phyloP scores from a whole-genome alignment of 2,888 invertebrate genomes.

The Troilus luridus region DNA sequence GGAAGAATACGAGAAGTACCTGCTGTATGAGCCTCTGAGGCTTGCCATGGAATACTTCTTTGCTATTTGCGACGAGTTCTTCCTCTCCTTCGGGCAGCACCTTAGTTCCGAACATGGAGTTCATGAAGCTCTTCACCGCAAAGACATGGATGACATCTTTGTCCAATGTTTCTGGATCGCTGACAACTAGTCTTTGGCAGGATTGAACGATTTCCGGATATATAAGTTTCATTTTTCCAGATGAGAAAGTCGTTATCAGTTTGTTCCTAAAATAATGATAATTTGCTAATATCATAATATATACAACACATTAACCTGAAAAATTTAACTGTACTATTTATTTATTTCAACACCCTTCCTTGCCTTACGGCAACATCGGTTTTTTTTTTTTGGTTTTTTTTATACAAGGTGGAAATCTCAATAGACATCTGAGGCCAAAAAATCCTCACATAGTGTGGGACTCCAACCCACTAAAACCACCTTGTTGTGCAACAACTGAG shows the following conservation, averaged over 20 bases:
- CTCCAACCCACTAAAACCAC: too few species aligned
- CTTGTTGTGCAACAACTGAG: too few species aligned
- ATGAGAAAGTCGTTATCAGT: slow-evolving; percentile 24
- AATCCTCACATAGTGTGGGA: too few species aligned
- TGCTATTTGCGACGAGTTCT: slow-evolving; percentile 8
- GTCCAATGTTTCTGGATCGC: slow-evolving; percentile 2
- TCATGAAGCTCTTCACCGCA: slow-evolving; percentile 36
- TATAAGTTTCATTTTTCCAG: slow-evolving; percentile 44
- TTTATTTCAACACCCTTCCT: too few species aligned
- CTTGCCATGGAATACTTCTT: slow-evolving; percentile 11
- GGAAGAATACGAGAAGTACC: slow-evolving; percentile 32
- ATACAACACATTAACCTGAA: too few species aligned
- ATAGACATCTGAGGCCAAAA: too few species aligned
- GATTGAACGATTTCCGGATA: slow-evolving; percentile 31
- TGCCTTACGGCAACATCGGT: too few species aligned
- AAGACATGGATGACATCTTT: background rate
- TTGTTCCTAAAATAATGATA: slow-evolving; percentile 30
- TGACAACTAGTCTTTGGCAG: slow-evolving; percentile 12
- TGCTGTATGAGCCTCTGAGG: background rate
- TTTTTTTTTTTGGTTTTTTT: too few species aligned
- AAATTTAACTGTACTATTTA: too few species aligned
- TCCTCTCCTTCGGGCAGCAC: background rate
- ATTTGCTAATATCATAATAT: too few species aligned
- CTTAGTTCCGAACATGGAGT: background rate
- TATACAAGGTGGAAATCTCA: too few species aligned